Evolutionary conservation across 2,113 vertebrate species (phyloP).

Genomic region (Benitochromis conjunctus): DNA sequence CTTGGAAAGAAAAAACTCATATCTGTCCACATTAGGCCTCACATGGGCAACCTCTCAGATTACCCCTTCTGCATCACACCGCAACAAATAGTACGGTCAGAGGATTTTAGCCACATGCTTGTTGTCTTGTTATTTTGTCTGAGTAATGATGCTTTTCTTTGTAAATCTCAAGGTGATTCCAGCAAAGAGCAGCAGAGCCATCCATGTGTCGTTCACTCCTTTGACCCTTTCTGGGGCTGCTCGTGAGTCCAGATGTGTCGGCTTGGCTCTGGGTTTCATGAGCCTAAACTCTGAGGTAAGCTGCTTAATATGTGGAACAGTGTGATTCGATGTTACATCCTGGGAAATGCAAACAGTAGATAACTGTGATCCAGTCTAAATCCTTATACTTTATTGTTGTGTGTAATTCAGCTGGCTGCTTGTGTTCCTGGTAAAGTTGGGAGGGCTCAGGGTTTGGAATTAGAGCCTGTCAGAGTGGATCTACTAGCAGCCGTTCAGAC

Average conservation of each 20-base stretch:
- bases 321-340: not conserved
- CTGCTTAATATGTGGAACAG: not conserved
- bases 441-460: constrained; percentile 68
- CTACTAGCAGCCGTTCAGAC: constrained; percentile 73
- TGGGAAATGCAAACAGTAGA: not conserved
- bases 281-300: constrained; percentile 83
- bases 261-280: constrained; percentile 82
- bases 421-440: constrained; percentile 71
- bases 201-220: constrained; percentile 84
- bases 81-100: constrained; percentile 79
- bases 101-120: not conserved
- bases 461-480: constrained; percentile 74
- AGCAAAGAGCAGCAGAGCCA: constrained; percentile 72
- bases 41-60: constrained; percentile 77
- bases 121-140: not conserved
- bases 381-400: not conserved
- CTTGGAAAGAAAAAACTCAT: constrained; percentile 59
- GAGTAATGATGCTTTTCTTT: not conserved
- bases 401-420: constrained; percentile 63
- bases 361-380: not conserved
- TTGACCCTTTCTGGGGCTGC: constrained; percentile 50
- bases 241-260: constrained; percentile 65
- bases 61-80: constrained; percentile 82
- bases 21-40: constrained; percentile 75
- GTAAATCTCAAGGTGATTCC: constrained; percentile 80